phyloP scores from a whole-genome alignment of 92 coral and sea anemone genomes.

The Micromussa lordhowensis region DNA sequence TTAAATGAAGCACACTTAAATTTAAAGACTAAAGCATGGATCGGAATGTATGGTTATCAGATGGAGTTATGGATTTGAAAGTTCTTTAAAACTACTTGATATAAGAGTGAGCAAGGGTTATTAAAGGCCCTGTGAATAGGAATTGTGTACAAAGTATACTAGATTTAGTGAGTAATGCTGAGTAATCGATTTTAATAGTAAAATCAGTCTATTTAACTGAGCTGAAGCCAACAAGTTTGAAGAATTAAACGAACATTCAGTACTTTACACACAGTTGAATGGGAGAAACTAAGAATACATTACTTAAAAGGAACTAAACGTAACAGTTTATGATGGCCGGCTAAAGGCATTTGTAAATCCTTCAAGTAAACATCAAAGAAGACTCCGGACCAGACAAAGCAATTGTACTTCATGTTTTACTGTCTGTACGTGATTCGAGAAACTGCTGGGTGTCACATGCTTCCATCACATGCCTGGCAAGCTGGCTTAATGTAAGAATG shows the following conservation, averaged over 20 bases:
- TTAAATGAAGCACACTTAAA: neutral
- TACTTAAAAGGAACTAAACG: too few relatives aligned
- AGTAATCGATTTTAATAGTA: too few relatives aligned
- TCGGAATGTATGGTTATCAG: neutral
- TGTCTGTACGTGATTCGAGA: neutral
- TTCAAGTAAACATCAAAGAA: neutral
- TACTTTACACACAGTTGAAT: too few relatives aligned
- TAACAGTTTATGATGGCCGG: neutral
- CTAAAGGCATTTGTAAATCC: neutral
- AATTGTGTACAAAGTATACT: too few relatives aligned
- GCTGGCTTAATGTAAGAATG: too few relatives aligned
- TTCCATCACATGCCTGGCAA: too few relatives aligned
- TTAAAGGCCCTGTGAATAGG: too few relatives aligned
- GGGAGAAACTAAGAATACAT: too few relatives aligned
- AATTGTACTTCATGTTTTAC: neutral
- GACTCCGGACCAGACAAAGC: neutral
- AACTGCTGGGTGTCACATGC: neutral
- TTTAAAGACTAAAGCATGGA: neutral
- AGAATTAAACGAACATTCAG: too few relatives aligned
- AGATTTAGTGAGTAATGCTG: too few relatives aligned
- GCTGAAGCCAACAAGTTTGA: too few relatives aligned
- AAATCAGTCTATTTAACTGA: too few relatives aligned
- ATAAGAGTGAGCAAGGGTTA: neutral
- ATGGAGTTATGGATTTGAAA: neutral
- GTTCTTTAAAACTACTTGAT: neutral